Evolutionary conservation across 2,797 vertebrate species (phyloP).

Genomic region (Spinus olivaceus): DNA sequence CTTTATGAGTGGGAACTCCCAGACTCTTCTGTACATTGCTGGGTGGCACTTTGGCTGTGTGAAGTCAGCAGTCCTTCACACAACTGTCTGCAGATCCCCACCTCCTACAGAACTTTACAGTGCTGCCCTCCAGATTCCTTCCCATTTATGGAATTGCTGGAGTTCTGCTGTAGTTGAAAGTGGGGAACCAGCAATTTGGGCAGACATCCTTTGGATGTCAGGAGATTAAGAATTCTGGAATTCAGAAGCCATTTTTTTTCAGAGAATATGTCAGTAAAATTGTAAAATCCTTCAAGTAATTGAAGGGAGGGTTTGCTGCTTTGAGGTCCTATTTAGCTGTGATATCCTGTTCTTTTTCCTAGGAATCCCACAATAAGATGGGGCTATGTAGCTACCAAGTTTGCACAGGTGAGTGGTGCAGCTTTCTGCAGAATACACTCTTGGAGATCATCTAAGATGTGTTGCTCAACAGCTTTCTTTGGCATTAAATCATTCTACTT

Average conservation of each 20-base stretch:
- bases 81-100: fast-evolving
- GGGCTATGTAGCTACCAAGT: constrained; percentile 91
- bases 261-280: not conserved
- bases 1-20: not conserved
- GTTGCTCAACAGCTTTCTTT: not conserved
- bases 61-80: not conserved
- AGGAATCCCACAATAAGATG: constrained; percentile 90
- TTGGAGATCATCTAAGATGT: not conserved
- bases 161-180: not conserved
- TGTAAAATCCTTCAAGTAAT: not conserved
- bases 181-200: not conserved
- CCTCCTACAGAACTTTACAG: fast-evolving
- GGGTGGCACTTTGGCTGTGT: not conserved
- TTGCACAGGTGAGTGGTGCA: constrained; percentile 84
- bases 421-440: not conserved
- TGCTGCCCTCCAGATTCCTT: not conserved
- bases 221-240: not conserved
- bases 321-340: not conserved
- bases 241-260: not conserved
- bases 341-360: not conserved
- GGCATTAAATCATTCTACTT: not conserved
- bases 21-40: not conserved
- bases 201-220: not conserved
- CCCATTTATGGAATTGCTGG: not conserved
- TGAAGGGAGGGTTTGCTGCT: not conserved